Evolutionary conservation across 2,888 invertebrate genomes (phyloP).

Genomic region (Notodonta ziczac): DNA sequence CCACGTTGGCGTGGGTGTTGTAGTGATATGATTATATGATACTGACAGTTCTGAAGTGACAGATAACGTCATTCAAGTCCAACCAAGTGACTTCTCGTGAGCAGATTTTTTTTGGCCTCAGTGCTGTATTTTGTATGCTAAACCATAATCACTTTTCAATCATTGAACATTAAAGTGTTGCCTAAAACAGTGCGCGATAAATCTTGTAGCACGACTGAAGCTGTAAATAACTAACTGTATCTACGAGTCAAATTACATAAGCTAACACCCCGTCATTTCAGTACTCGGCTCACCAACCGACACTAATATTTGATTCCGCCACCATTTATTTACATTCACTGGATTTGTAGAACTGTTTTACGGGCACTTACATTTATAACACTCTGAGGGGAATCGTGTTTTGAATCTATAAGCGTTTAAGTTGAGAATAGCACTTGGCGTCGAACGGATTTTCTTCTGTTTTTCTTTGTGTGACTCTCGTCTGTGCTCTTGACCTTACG

Average conservation of each 20-base stretch:
- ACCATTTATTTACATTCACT: constrained; percentile 36
- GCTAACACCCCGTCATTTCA: background rate
- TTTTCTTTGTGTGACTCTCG: background rate
- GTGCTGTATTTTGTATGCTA: too few relatives aligned
- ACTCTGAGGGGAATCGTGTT: constrained; percentile 31
- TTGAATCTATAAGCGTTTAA: constrained; percentile 36
- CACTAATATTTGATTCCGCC: constrained; percentile 22
- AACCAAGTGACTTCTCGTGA: too few relatives aligned
- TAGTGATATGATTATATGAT: too few relatives aligned
- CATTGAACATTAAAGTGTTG: too few relatives aligned
- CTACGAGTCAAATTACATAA: background rate
- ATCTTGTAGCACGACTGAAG: too few relatives aligned
- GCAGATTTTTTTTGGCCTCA: too few relatives aligned
- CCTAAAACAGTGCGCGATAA: too few relatives aligned
- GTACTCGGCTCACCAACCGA: constrained; percentile 17
- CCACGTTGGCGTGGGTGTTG: too few relatives aligned
- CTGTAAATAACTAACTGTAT: background rate
- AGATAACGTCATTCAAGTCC: too few relatives aligned
- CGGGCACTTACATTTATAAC: constrained; percentile 43
- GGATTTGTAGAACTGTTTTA: constrained; percentile 35
- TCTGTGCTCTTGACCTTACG: background rate
- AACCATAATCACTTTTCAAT: too few relatives aligned
- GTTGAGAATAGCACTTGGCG: constrained; percentile 30
- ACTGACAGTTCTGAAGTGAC: too few relatives aligned
- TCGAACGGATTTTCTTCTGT: background rate